Evolutionary conservation across 2,113 vertebrate genomes (phyloP).

Genomic region (Balaenoptera acutorostrata): DNA sequence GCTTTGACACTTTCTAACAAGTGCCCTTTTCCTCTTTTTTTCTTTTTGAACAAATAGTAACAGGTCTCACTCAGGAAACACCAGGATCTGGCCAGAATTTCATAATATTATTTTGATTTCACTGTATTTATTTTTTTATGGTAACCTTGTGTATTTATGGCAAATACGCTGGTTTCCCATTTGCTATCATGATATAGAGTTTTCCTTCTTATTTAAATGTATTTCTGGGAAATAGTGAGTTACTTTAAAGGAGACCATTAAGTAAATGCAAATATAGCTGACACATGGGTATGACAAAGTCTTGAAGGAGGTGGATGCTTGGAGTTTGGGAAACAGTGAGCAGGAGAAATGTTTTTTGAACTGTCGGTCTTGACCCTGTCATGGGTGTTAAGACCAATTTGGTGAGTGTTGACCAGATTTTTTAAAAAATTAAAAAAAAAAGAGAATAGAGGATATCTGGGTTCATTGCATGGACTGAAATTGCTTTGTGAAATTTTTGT

Average conservation of each 20-base stretch:
- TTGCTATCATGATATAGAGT: no score
- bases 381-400: not conserved
- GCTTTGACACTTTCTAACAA: not conserved
- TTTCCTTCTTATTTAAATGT: not conserved
- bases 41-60: not conserved
- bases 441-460: not conserved
- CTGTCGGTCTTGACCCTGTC: not conserved
- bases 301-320: not conserved
- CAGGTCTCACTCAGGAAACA: not conserved
- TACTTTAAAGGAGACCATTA: not conserved
- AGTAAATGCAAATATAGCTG: not conserved
- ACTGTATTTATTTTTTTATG: not conserved
- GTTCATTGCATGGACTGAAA: not conserved
- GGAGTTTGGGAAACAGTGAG: no score
- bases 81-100: not conserved
- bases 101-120: not conserved
- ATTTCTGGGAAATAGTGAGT: not conserved
- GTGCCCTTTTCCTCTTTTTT: not conserved
- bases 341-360: not conserved
- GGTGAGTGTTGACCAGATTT: not conserved
- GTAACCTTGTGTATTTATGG: not conserved
- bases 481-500: not conserved
- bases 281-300: no score
- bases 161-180: not conserved
- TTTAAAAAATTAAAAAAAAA: not conserved